Percentiles rank a stretch among this genome's conserved stretches.
phyloP scores from a whole-genome alignment of 1,140 invertebrate genomes.

The Subanguina moxae region DNA sequence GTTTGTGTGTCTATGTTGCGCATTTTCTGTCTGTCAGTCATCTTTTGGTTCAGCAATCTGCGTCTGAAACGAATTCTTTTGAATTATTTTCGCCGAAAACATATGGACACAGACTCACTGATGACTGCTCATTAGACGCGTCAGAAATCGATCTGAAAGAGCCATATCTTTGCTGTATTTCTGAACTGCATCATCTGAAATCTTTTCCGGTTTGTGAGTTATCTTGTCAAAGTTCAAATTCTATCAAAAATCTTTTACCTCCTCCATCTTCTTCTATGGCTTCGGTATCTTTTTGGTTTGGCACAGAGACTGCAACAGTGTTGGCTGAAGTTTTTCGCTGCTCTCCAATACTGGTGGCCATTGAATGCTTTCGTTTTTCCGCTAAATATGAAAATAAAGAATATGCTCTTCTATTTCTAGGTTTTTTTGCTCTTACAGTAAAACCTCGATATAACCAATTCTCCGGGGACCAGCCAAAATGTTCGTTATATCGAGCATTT shows the following conservation, averaged over 20 bases:
- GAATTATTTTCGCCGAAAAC: too few species aligned
- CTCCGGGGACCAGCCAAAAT: too few species aligned
- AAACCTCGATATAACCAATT: too few species aligned
- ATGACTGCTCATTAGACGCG: slow-evolving; percentile 35
- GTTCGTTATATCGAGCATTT: too few species aligned
- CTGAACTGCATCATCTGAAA: slow-evolving; percentile 26
- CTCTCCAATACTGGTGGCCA: slow-evolving; percentile 26
- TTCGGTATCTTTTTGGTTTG: slow-evolving; percentile 18
- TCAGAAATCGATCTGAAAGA: slow-evolving; percentile 19
- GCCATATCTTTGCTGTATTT: slow-evolving; percentile 30
- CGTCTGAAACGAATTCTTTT: slow-evolving; percentile 14
- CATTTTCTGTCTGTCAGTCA: slow-evolving; percentile 34
- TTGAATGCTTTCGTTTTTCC: slow-evolving; percentile 36
- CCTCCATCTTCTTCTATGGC: slow-evolving; percentile 6
- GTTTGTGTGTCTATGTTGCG: slow-evolving; percentile 28
- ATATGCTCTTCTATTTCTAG: too few species aligned
- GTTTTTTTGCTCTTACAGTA: too few species aligned
- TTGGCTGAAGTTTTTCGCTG: slow-evolving; percentile 23
- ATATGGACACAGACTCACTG: slow-evolving; percentile 22
- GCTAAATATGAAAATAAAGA: slow-evolving; percentile 2
- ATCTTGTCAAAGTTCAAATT: slow-evolving; percentile 7
- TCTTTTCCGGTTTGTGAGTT: not conserved
- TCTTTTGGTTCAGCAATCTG: slow-evolving; percentile 34
- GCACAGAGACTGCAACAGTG: slow-evolving; percentile 29
- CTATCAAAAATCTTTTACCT: not conserved